Conservation (phyloP, 2,797 vertebrate species). For the Limnodromus scolopaceus region DNA sequence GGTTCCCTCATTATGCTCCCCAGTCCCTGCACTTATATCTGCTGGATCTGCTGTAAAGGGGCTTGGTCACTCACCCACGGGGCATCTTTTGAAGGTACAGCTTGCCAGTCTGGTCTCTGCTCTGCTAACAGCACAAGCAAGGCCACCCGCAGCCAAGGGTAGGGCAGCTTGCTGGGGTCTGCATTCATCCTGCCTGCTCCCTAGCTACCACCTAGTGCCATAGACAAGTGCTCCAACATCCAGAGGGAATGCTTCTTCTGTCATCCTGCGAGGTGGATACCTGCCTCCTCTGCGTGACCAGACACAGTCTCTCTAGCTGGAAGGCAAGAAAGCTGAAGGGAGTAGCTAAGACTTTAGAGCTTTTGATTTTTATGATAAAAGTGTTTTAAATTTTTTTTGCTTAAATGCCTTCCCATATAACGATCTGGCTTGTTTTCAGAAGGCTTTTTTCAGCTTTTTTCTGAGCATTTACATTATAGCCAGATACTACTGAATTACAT, state of each 20-base stretch:
- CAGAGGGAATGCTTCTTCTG: not conserved
- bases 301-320: not conserved
- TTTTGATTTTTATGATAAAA: not conserved
- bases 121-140: not conserved
- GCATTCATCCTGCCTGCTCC: not conserved
- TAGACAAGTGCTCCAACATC: accelerated
- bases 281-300: not conserved
- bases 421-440: not conserved
- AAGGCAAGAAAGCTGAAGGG: not conserved
- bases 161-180: not conserved
- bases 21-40: accelerated
- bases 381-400: not conserved
- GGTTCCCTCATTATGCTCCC: accelerated
- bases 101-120: not conserved
- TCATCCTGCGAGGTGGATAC: not conserved
- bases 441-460: not conserved
- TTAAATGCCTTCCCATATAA: not conserved
- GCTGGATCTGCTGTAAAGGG: not conserved
- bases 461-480: not conserved
- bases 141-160: accelerated
- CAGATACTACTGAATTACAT: not conserved
- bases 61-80: not conserved
- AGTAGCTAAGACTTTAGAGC: not conserved
- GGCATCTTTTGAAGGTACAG: no score
- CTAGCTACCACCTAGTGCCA: not conserved